Base-by-base conservation (phyloP, 2,797 vertebrate species). In the Falco berigora region DNA sequence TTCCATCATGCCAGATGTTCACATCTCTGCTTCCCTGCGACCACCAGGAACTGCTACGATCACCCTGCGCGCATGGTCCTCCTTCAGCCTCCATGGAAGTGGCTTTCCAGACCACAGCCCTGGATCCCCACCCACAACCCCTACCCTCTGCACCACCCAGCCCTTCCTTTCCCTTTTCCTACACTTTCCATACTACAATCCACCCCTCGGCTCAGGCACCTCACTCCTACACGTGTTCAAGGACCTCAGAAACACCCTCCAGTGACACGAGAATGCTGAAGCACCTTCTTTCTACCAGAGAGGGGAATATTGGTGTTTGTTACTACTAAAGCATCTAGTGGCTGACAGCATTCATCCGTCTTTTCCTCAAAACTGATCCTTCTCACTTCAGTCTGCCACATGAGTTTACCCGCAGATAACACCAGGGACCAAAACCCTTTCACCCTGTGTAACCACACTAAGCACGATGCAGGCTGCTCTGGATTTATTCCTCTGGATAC, bases 151-250 rank as follows among this genome's bases (percentile, higher is more conserved):
- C 1, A 1, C 21, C 47, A 55, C 11, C 22, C 83, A 82, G 19
- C 21, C 55, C 22, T 63, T 90, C 44, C 47, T 40, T 74, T 50
- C 32, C 42, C 44, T 61, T 75, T 32, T 32, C 23, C 38, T 58
- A 11, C 0, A 1, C 40, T 22, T 67, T n/a, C 63, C 30, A 12
- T 19, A 23, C 21, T 64, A 12, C 0, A 0, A 27, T 19, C 21
- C 32, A 36, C 7, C 32, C 32, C 36, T 56, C 5, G 4, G 9
- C 44, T 63, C 30, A 20, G 12, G 27, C 67, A 55, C 14, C 53
- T 47, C 58, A 47, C 2, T 50, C 59, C 25, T 59, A 4, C 40
- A 10, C 0, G 0, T 14, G 20, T 68, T 53, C 4, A 2, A 19
- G 76, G 15, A 22, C 20, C 9, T 67, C 38, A 38, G 32, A 72